Evolutionary conservation across 2,797 vertebrate genomes (phyloP), one percentile per base, ranked within the genome.

Genomic region (Ctenopoma multispine): DNA sequence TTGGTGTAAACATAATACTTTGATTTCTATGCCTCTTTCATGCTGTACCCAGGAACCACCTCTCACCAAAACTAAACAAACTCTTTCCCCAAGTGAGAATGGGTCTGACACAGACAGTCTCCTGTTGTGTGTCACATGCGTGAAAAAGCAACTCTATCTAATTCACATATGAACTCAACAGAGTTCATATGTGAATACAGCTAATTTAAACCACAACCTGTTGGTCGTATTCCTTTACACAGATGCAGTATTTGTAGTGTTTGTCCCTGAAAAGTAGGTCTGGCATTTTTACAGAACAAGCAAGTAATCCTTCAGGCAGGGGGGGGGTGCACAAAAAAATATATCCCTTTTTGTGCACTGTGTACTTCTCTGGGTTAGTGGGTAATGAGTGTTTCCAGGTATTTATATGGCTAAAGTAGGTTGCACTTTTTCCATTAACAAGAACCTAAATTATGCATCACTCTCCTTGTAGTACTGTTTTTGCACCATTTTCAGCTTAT

Each of bases 371-470:
- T 63, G 12, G 43, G 27, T 63, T 67, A 29, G 34, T 55, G 41
- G 23, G 7, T 77, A 59, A 55, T 65, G 14, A 48, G 40, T 62
- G 14, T 72, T 67, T 65, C 18, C 13, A 46, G 18, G 18, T 66
- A 44, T 63, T 69, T 27, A 12, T 43, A 23, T 29, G 8, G 3
- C 15, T 20, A 29, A 44, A 61, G 58, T 56, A 70, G 41, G 21
- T 57, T 48, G 36, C 40, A 38, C 13, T 53, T 6, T 72, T 58
- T 55, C 31, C 21, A 48, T 75, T 76, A 46, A 47, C n/a, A 54
- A 65, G 20, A 60, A 81, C 69, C 48, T 79, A 55, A 68, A 73
- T 81, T 63, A 80, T 80, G 58, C 21, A 80, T 72, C 29, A 77
- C 47, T 31, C 65, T 68, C 65, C 14, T 72, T 51, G 61, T 69